Percentiles rank a stretch among this genome's conserved stretches.
These are phyloP conservation scores for Deroptyus accipitrinus DNA, from an alignment of 2,113 vertebrate genomes.

Conservation along the genomic window DNA sequence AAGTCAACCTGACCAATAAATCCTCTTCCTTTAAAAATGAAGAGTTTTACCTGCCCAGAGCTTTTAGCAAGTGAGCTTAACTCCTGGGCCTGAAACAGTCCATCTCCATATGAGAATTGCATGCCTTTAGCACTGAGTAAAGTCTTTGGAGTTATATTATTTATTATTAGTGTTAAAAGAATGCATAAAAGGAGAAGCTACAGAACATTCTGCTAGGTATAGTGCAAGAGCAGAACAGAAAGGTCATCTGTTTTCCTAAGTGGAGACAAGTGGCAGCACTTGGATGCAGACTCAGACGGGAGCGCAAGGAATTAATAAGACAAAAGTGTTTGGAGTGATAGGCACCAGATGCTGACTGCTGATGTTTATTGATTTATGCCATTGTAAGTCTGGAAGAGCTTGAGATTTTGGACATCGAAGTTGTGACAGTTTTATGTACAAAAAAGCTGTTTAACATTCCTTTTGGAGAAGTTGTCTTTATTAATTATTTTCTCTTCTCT, in stretches of 20 bases:
- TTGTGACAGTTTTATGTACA: not conserved
- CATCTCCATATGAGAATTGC: not conserved
- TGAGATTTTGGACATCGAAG: not conserved
- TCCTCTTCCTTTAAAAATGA: not conserved
- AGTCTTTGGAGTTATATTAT: not conserved
- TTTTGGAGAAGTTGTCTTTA: not conserved
- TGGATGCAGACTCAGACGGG: too few species aligned
- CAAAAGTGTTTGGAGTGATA: not conserved
- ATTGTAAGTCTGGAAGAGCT: not conserved
- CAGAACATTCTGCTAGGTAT: not conserved
- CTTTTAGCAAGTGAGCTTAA: not conserved
- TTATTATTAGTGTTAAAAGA: not conserved
- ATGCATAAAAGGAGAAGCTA: not conserved
- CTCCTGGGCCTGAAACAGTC: not conserved
- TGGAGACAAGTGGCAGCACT: not conserved
- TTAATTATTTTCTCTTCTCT: not conserved
- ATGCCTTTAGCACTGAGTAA: not conserved
- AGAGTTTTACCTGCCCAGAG: not conserved
- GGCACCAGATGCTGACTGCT: not conserved
- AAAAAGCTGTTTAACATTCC: not conserved
- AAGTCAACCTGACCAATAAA: not conserved
- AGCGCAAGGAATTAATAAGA: not conserved
- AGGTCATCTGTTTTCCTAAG: not conserved
- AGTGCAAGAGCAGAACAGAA: not conserved
- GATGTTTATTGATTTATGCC: not conserved